Percentiles rank a stretch among this genome's conserved stretches.
Evolutionary conservation across 2,888 invertebrate species (phyloP).

Genomic region (Argyresthia albistria): DNA sequence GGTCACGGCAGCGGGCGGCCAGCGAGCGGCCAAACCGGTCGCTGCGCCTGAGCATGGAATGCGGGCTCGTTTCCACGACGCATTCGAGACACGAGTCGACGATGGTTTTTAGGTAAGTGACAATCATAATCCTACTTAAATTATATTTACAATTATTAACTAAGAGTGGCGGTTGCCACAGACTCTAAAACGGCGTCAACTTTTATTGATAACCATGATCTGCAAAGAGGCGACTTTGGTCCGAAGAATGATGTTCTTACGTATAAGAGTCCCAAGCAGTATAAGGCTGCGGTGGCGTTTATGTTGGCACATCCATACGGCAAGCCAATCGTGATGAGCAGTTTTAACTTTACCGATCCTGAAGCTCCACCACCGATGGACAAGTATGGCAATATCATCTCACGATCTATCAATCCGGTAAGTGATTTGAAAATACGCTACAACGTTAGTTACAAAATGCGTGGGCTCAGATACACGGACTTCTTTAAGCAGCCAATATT

Average conservation of each 20-base stretch:
- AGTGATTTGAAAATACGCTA: constrained; percentile 15
- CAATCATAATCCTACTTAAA: no score
- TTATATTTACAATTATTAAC: no score
- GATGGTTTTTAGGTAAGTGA: no score
- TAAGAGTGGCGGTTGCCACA: no score
- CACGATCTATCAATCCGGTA: constrained; percentile 74
- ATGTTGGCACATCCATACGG: constrained; percentile 89
- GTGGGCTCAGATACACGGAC: no score
- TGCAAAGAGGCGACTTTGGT: constrained; percentile 78
- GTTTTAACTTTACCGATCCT: constrained; percentile 77
- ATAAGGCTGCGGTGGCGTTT: constrained; percentile 86
- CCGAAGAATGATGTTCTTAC: constrained; percentile 73
- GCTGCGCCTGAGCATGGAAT: no score
- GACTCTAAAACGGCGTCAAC: constrained; percentile 70
- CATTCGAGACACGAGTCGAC: no score
- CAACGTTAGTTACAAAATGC: no score
- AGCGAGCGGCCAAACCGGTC: no score
- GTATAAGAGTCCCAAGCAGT: constrained; percentile 75
- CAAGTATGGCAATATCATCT: constrained; percentile 69
- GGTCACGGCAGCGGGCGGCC: no score
- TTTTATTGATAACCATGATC: constrained; percentile 89
- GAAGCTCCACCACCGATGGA: constrained; percentile 81
- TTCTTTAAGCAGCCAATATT: no score
- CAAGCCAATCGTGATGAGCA: constrained; percentile 87
- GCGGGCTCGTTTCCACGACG: no score